Evolutionary conservation across 2,888 invertebrate species (phyloP).

Genomic region (Timema podura): DNA sequence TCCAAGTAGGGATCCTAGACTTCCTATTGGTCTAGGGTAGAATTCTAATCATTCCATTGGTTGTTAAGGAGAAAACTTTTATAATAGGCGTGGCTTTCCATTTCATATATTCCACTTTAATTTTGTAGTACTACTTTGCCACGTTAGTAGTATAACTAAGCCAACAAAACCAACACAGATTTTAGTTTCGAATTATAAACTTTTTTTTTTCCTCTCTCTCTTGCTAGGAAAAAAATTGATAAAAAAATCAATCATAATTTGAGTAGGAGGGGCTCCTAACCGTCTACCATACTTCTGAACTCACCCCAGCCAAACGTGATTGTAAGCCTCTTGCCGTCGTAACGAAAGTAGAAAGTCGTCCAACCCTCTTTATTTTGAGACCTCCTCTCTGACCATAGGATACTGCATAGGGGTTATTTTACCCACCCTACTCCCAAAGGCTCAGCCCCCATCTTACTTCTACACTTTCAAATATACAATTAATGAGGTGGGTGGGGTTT

Average conservation of each 20-base stretch:
- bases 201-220: slow-evolving; percentile 7
- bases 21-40: slow-evolving; percentile 13
- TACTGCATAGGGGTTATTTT: background rate
- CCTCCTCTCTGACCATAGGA: too few relatives aligned
- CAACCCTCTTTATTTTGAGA: too few relatives aligned
- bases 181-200: slow-evolving; percentile 13
- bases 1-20: slow-evolving; percentile 9
- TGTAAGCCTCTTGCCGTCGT: too few relatives aligned
- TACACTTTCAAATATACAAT: slow-evolving; percentile 7
- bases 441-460: background rate
- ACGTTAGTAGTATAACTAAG: background rate
- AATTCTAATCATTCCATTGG: slow-evolving; percentile 14
- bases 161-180: slow-evolving; percentile 15
- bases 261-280: too few relatives aligned
- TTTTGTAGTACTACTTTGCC: slow-evolving; percentile 15
- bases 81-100: slow-evolving; percentile 13
- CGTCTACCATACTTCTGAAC: too few relatives aligned
- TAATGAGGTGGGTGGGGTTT: background rate
- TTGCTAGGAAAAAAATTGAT: too few relatives aligned
- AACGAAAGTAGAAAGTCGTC: too few relatives aligned
- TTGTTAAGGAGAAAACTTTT: slow-evolving; percentile 9
- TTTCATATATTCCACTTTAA: background rate
- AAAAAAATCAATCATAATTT: too few relatives aligned
- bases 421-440: background rate
- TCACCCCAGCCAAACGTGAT: too few relatives aligned